Conservation (phyloP, 64 coral and sea anemone genomes). For the Montipora capricornis region DNA sequence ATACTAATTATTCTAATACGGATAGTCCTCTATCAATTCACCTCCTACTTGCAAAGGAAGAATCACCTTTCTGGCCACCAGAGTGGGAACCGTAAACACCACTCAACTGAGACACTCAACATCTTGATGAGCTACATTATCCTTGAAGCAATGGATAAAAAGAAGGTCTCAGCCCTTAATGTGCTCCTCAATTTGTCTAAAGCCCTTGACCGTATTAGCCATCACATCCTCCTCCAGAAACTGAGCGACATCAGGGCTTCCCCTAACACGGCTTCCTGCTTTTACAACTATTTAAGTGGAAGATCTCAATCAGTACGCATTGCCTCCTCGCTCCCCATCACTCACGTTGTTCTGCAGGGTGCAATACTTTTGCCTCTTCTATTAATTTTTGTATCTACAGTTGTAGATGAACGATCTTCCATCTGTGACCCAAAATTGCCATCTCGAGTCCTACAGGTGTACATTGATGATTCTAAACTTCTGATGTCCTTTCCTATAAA, state of each 20-base stretch:
- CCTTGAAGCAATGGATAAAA: not conserved
- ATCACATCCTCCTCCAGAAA: slow-evolving; percentile 21
- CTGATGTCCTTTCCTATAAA: no score
- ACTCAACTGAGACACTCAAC: not conserved
- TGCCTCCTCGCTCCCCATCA: not conserved
- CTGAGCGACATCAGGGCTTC: not conserved
- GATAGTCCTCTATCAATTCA: no score
- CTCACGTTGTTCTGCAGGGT: slow-evolving; percentile 36
- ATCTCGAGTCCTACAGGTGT: not conserved
- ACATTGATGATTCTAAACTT: no score
- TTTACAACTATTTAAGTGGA: slow-evolving; percentile 39
- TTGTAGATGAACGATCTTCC: not conserved
- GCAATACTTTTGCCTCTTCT: slow-evolving; percentile 34
- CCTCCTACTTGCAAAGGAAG: not conserved
- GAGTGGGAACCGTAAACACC: slow-evolving; percentile 5
- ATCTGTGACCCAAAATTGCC: not conserved
- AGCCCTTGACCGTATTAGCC: slow-evolving; percentile 2
- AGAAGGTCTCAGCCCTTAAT: not conserved
- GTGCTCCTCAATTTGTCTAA: slow-evolving; percentile 4
- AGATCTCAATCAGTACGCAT: slow-evolving; percentile 10
- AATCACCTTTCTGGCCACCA: not conserved
- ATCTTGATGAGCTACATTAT: slow-evolving; percentile 6
- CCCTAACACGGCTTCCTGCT: slow-evolving; percentile 2
- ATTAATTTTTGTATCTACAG: not conserved
- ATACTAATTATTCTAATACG: no score